phyloP scores from a whole-genome alignment of 2,797 vertebrate genomes.

The Lacerta bilineata region DNA sequence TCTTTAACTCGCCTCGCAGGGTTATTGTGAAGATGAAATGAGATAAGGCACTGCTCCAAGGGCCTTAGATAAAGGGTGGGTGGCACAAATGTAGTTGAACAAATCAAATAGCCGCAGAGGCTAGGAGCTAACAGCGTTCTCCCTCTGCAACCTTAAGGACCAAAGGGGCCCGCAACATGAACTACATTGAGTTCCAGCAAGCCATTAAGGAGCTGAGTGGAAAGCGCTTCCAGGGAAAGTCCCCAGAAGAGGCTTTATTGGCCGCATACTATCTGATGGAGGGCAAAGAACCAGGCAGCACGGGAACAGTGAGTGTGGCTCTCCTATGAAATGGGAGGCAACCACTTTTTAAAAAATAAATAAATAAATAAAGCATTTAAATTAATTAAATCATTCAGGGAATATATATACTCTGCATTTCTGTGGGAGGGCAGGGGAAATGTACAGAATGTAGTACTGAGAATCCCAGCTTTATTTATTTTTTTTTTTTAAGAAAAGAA shows the following conservation, averaged over 20 bases:
- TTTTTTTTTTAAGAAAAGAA: background rate
- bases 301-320: conserved; percentile 82
- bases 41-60: background rate
- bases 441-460: background rate
- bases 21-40: too few relatives aligned
- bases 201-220: conserved; percentile 86
- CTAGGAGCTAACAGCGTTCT: conserved; percentile 14
- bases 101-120: background rate
- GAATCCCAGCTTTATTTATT: background rate
- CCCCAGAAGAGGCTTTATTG: conserved; percentile 83
- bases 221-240: conserved; percentile 86
- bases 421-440: background rate
- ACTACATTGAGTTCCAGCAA: conserved; percentile 87
- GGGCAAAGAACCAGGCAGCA: conserved; percentile 84
- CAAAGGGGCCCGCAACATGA: conserved; percentile 88
- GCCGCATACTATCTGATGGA: conserved; percentile 82
- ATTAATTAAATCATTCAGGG: background rate
- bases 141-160: conserved; percentile 71
- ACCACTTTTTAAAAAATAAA: too few relatives aligned
- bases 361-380: background rate
- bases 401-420: background rate
- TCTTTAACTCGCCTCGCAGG: background rate
- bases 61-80: background rate
- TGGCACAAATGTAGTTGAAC: background rate
- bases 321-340: background rate